These are phyloP conservation scores for Illadopsis cleaveri DNA, from an alignment of 2,113 vertebrate genomes.

Conservation along the genomic window DNA sequence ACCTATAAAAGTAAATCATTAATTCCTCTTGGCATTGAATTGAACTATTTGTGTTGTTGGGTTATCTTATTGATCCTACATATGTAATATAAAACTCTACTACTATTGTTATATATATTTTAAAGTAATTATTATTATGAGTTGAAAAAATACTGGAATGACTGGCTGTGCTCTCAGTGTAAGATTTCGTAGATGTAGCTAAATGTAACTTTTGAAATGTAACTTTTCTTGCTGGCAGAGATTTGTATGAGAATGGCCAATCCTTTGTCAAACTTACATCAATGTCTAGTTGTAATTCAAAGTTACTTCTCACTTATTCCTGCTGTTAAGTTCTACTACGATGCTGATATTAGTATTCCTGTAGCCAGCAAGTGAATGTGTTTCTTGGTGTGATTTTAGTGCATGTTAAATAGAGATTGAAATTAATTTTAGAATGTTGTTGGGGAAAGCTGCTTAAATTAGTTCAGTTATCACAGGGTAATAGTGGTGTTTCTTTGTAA, in stretches of 20 bases:
- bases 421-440: background rate
- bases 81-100: conserved; percentile 19
- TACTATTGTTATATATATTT: conserved; percentile 71
- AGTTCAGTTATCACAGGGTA: background rate
- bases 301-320: background rate
- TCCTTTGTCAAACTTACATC: background rate
- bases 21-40: background rate
- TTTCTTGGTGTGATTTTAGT: background rate
- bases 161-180: conserved; percentile 77
- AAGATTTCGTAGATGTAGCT: conserved; percentile 68
- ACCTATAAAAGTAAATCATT: conserved; percentile 6
- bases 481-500: background rate
- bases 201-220: conserved; percentile 48
- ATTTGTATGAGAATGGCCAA: background rate
- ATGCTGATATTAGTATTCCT: background rate
- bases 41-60: background rate
- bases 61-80: background rate
- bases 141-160: conserved; percentile 81
- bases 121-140: conserved; percentile 77
- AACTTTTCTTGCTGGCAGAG: background rate
- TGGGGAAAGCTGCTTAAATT: background rate
- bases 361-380: background rate
- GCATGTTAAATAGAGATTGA: background rate
- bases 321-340: background rate
- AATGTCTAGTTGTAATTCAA: background rate